Percentiles rank a stretch among this genome's conserved stretches.
These are phyloP conservation scores for Pandion haliaetus DNA, from an alignment of 2,113 vertebrate genomes.

Conservation along the genomic window DNA sequence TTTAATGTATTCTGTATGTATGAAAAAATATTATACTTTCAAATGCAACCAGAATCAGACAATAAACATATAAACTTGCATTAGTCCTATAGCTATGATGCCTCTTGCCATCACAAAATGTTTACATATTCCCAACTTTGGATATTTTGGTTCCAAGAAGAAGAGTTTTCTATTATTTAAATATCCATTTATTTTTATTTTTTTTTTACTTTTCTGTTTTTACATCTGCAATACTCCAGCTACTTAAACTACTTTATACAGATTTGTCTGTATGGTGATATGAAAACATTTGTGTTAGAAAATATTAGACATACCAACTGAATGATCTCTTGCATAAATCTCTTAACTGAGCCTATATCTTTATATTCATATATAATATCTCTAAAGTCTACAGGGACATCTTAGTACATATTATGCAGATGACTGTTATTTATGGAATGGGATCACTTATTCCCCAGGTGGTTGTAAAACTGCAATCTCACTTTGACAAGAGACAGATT, in stretches of 20 bases:
- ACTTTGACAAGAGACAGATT: slow-evolving; percentile 76
- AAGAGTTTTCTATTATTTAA: not conserved
- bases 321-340: not conserved
- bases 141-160: not conserved
- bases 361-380: not conserved
- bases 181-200: not conserved
- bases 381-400: slow-evolving; percentile 46
- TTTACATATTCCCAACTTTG: not conserved
- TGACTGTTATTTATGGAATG: slow-evolving; percentile 71
- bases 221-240: not conserved
- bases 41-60: not conserved
- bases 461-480: slow-evolving; percentile 69
- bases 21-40: not conserved
- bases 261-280: not conserved
- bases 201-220: not conserved
- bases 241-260: not conserved
- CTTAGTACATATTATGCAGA: slow-evolving; percentile 70
- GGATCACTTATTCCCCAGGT: slow-evolving; percentile 60
- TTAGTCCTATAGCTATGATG: not conserved
- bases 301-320: not conserved
- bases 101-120: not conserved
- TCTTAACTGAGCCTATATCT: not conserved
- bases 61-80: not conserved
- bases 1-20: not conserved
- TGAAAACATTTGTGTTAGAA: not conserved